Evolutionary conservation across 2,888 invertebrate species (phyloP).

Genomic region (Pristionchus mayeri): DNA sequence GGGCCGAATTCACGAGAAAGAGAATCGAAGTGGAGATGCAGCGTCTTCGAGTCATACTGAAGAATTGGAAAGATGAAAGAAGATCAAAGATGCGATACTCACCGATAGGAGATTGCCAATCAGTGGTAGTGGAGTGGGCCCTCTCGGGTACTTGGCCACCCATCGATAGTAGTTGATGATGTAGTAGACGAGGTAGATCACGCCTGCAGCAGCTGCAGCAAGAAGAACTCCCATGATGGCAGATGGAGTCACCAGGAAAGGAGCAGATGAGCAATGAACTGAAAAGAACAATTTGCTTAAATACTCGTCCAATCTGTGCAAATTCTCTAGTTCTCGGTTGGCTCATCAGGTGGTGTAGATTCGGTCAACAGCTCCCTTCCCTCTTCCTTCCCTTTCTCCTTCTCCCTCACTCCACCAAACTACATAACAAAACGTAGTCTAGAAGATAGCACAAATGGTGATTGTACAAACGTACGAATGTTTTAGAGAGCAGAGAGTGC

Average conservation of each 20-base stretch:
- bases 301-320: background rate
- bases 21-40: slow-evolving; percentile 10
- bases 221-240: background rate
- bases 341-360: background rate
- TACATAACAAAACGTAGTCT: background rate
- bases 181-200: slow-evolving; percentile 28
- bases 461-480: background rate
- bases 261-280: no score
- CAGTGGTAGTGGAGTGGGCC: background rate
- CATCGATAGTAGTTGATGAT: slow-evolving; percentile 18
- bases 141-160: slow-evolving; percentile 21
- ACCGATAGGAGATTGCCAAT: slow-evolving; percentile 20
- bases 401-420: background rate
- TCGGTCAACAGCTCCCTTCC: background rate
- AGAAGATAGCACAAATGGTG: background rate
- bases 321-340: background rate
- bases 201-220: slow-evolving; percentile 1
- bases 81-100: background rate
- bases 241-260: no score
- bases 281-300: background rate
- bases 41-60: slow-evolving; percentile 3
- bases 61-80: background rate
- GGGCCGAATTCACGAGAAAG: background rate
- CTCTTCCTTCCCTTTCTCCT: background rate
- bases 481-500: slow-evolving; percentile 15